Base-by-base conservation (phyloP, 2,888 invertebrate genomes). In the Pyrrhosoma nymphula region DNA sequence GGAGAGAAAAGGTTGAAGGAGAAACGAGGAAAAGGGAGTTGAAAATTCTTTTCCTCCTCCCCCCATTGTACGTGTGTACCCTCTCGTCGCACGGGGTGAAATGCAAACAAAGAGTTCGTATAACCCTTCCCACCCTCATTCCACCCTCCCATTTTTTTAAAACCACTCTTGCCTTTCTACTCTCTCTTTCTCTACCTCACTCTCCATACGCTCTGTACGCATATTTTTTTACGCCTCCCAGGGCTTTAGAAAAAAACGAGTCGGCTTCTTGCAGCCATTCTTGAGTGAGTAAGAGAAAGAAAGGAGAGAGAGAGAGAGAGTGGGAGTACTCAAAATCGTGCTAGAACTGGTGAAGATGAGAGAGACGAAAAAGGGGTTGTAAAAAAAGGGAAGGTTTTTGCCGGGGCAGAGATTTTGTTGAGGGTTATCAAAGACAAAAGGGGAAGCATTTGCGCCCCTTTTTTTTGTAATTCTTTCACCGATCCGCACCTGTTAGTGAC, bases 401-500 rank as follows among this genome's bases (percentile, higher is more conserved):
- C 47, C 2, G 47, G 95, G 30, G 47, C 39, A 63, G 39, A 88
- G 47, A 47, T 47, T 47, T 47, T 47, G 2, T 47, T 47, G 63
- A 95, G 95, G 95, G 95, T 56, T 47, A 56, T 18, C 26, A 56
- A 95, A 88, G 95, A 95, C 90, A 91, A 95, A 95, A 90, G 95
- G 35, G 63, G 60, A 26, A 10, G 82, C 69, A 56, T 88, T 20
- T 55, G 56, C 30, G 56, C 90, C 60, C 55, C 56, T 95, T 89
- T 95, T 95, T 56, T 93, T 95, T 95, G 95, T 95, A 95, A 95
- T 95, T n/a, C n/a, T 14, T 35, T 35, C n/a, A 23, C 30, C 16
- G 82, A 82, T 82, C 82, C 95, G 96, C 96, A 95, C 95, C 96
- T 96, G 95, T 96, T 96, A 96, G 96, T 96, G 96, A 96, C 96